Percentiles rank a stretch among this genome's conserved stretches.
Evolutionary conservation across 1,140 invertebrate species (phyloP).

Genomic region (Hydropsyche tenuis): DNA sequence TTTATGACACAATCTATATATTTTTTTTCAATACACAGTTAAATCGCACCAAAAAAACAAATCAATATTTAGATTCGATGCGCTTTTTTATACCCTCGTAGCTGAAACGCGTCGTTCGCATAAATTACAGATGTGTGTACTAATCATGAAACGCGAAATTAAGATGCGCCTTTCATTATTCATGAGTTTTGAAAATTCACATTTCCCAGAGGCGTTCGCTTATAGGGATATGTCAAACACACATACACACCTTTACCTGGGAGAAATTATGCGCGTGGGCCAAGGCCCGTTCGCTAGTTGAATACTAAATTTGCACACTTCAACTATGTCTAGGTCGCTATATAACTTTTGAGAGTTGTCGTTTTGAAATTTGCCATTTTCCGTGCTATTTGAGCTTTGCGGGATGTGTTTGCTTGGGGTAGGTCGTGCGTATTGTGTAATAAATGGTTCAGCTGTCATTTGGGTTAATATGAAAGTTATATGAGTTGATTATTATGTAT

Average conservation of each 20-base stretch:
- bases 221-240: neutral
- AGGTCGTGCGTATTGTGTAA: neutral
- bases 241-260: too few relatives aligned
- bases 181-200: slow-evolving; percentile 27
- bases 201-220: slow-evolving; percentile 24
- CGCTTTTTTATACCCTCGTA: too few relatives aligned
- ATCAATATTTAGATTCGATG: too few relatives aligned
- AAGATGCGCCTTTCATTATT: slow-evolving; percentile 24
- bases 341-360: neutral
- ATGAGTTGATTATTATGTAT: neutral
- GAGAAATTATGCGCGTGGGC: neutral
- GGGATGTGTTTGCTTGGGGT: neutral
- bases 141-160: slow-evolving; percentile 23
- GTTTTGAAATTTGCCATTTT: neutral
- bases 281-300: neutral
- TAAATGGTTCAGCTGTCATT: neutral
- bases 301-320: slow-evolving; percentile 11
- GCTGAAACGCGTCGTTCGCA: neutral
- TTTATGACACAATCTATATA: too few relatives aligned
- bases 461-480: neutral
- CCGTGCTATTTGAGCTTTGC: neutral
- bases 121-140: slow-evolving; percentile 15
- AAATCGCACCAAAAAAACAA: too few relatives aligned
- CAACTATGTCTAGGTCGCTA: neutral
- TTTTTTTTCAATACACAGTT: too few relatives aligned